Base-by-base conservation (phyloP, 2,113 vertebrate species). In the Sander vitreus region DNA sequence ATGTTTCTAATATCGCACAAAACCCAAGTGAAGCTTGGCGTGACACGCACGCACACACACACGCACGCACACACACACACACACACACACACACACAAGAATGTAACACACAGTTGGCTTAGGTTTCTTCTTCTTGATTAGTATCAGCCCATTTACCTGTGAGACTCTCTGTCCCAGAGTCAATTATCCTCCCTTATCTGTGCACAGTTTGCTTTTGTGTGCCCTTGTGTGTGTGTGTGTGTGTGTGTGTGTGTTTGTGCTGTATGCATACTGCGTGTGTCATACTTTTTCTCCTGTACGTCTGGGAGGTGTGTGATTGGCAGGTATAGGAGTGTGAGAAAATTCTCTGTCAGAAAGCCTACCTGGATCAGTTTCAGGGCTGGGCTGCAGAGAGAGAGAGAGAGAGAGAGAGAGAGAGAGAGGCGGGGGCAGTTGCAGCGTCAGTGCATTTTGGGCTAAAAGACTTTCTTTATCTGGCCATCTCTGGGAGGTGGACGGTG, bases 241-340 rank as follows among this genome's bases (percentile, higher is more conserved):
- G 33, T 33, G 33, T 33, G 33, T 33, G 33, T 33, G 33, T 33
- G 33, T 33, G 33, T 33, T 5, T 33, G 33, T 33, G 39, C 83
- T 86, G 53, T 57, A 14, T 80, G 53, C 15, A 51, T 70, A 58
- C 48, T 72, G 69, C 13, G 2, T 72, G 70, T 67, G 54, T 60
- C 71, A 76, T 76, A 60, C 78, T 76, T 76, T 81, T 45, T 15
- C 25, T 57, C 16, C 63, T 18, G 53, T 59, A 8, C 55, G 6
- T 39, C 12, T 18, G 50, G 76, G 76, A 88, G 81, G 81, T 91
- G 92, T 90, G 70, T 89, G 90, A 90, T 82, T 92, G 92, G 83
- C 92, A 88, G 83, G 51, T 84, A n/a, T 25, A 54, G 25, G 87
- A 95, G 94, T 96, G 94, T 96, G 95, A 95, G 94, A 96, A 95